Conservation (phyloP, 2,797 vertebrate species). For the Chromobotia macracanthus region DNA sequence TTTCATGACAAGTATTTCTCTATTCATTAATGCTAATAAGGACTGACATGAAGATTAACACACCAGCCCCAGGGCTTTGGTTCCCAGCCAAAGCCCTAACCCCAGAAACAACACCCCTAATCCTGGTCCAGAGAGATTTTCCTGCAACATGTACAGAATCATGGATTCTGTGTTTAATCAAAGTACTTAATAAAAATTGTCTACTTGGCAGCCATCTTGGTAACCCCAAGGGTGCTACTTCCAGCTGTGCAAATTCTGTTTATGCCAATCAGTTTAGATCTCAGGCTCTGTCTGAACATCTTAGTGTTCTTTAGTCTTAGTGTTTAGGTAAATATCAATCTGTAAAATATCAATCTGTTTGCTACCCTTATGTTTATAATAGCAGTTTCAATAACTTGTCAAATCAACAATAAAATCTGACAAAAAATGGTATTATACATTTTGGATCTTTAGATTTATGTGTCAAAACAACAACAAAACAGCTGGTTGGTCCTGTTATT, state of each 20-base stretch:
- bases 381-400: neutral
- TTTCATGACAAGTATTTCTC: conserved; percentile 53
- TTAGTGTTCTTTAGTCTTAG: neutral
- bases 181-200: conserved; percentile 7
- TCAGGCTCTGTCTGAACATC: conserved; percentile 6
- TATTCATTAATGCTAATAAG: conserved; percentile 55
- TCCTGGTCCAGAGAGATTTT: conserved; percentile 35
- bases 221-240: conserved; percentile 13
- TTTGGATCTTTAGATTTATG: too few relatives aligned
- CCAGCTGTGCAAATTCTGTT: neutral
- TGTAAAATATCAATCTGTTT: too few relatives aligned
- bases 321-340: neutral
- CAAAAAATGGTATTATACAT: neutral
- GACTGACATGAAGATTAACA: conserved; percentile 52
- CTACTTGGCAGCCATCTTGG: neutral
- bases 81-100: conserved; percentile 47
- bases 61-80: conserved; percentile 46
- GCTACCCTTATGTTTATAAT: neutral
- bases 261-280: conserved; percentile 14
- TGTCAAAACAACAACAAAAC: too few relatives aligned
- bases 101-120: conserved; percentile 47
- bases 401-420: neutral
- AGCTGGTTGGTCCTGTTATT: neutral
- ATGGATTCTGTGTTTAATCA: conserved; percentile 4
- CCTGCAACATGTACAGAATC: conserved; percentile 40